Conservation (phyloP, 2,888 invertebrate species). For the Drosophila fungiperda region DNA sequence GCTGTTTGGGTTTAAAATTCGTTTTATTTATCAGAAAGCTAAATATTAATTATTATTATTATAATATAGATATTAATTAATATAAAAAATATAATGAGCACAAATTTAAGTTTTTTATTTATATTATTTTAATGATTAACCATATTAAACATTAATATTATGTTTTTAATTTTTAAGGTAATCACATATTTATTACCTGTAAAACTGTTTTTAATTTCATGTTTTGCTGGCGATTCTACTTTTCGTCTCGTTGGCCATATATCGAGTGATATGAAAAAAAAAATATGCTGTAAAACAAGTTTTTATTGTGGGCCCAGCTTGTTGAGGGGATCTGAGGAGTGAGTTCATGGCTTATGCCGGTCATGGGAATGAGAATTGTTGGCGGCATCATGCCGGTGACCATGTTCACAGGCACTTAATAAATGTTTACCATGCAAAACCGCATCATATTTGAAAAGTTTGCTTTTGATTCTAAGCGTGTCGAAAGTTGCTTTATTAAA, state of each 20-base stretch:
- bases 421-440: conserved; percentile 46
- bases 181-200: conserved; percentile 4
- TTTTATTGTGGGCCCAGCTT: conserved; percentile 36
- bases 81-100: not conserved
- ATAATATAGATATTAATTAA: not conserved
- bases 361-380: conserved; percentile 50
- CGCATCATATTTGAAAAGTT: conserved; percentile 52
- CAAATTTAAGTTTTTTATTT: not conserved
- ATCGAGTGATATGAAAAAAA: conserved; percentile 37
- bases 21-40: not conserved
- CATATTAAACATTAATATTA: not conserved
- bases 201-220: not conserved
- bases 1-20: not conserved
- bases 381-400: conserved; percentile 36
- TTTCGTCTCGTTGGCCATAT: conserved; percentile 52
- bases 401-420: conserved; percentile 59
- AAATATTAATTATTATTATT: not conserved
- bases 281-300: conserved; percentile 53
- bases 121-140: not conserved
- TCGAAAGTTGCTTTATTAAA: conserved; percentile 57
- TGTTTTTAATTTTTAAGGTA: conserved; percentile 12
- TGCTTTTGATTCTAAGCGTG: conserved; percentile 25
- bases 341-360: conserved; percentile 43
- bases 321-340: not conserved
- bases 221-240: conserved; percentile 29